Conservation (phyloP, 2,113 vertebrate species). For the Lepus timidus region DNA sequence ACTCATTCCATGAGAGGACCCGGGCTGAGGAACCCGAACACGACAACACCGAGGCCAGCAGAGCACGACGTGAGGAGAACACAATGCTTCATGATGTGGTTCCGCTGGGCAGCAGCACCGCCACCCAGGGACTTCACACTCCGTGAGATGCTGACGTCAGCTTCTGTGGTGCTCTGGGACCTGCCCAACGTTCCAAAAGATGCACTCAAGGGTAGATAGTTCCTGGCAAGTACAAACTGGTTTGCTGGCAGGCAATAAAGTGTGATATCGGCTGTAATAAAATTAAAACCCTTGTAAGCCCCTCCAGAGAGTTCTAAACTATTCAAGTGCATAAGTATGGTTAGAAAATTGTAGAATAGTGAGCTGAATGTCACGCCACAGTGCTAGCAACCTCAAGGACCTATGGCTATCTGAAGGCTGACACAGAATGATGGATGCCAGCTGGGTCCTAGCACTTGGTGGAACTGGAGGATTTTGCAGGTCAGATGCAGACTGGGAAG, state of each 20-base stretch:
- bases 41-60: background rate
- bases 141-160: background rate
- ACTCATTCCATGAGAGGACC: background rate
- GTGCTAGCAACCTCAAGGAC: background rate
- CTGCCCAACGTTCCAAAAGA: background rate
- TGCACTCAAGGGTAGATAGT: background rate
- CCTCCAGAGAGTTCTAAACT: background rate
- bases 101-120: accelerated
- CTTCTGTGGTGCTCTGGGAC: background rate
- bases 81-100: accelerated
- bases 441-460: background rate
- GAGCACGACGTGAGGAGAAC: background rate
- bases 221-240: background rate
- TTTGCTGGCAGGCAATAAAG: conserved; percentile 27
- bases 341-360: conserved; percentile 55
- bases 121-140: background rate
- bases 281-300: conserved; percentile 34
- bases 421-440: background rate
- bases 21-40: background rate
- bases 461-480: background rate
- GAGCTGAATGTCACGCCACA: background rate
- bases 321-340: background rate
- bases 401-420: background rate
- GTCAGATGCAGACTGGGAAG: background rate
- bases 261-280: background rate